Percentiles rank a stretch among this genome's conserved stretches.
Conservation (phyloP, 2,797 vertebrate species). For the Lerista edwardsae region DNA sequence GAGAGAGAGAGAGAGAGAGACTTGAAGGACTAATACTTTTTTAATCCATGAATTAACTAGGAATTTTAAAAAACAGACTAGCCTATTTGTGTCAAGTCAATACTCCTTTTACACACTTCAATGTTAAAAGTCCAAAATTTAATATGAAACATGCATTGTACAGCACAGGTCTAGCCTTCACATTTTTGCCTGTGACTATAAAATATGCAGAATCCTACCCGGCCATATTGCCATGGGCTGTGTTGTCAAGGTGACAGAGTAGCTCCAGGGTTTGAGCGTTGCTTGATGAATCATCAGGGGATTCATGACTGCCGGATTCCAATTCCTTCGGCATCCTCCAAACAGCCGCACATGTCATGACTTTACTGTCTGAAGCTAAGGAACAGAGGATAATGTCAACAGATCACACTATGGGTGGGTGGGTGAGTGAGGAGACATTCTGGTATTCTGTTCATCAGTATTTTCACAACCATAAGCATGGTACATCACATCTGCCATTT, state of each 20-base stretch:
- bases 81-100: background rate
- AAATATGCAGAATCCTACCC: slow-evolving; percentile 87
- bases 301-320: slow-evolving; percentile 93
- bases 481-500: slow-evolving; percentile 60
- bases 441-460: slow-evolving; percentile 53
- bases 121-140: slow-evolving; percentile 48
- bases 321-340: slow-evolving; percentile 97
- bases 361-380: slow-evolving; percentile 91
- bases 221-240: slow-evolving; percentile 87
- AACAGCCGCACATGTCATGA: slow-evolving; percentile 91
- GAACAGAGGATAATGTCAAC: slow-evolving; percentile 73
- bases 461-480: slow-evolving; percentile 55
- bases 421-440: slow-evolving; percentile 38
- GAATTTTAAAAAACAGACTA: slow-evolving; percentile 17
- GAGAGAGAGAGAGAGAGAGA: background rate
- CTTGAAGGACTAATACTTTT: slow-evolving; percentile 34
- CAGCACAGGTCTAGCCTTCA: slow-evolving; percentile 58
- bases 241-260: slow-evolving; percentile 95
- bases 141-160: slow-evolving; percentile 11
- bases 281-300: slow-evolving; percentile 95
- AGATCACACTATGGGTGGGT: slow-evolving; percentile 54
- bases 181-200: slow-evolving; percentile 54
- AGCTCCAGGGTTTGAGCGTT: slow-evolving; percentile 94
- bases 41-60: slow-evolving; percentile 45
- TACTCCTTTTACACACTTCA: slow-evolving; percentile 38